Evolutionary conservation across 2,113 vertebrate genomes (phyloP).

Genomic region (Phocoena sinus): DNA sequence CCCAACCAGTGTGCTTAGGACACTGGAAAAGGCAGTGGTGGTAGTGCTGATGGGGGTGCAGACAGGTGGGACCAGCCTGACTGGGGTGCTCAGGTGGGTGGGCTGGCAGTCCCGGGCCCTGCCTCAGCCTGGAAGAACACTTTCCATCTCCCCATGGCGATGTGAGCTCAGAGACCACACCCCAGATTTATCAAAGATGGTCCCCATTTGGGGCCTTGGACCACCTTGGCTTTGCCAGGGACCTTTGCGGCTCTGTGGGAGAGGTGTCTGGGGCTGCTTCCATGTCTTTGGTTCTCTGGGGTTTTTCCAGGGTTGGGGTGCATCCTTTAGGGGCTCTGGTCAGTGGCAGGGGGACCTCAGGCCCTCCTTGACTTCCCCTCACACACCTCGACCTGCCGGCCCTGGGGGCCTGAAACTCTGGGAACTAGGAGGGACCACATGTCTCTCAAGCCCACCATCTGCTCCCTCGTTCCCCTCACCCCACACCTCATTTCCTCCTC

Average conservation of each 20-base stretch:
- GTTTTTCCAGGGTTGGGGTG: background rate
- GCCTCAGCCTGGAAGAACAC: background rate
- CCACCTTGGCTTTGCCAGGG: background rate
- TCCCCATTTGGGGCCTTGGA: background rate
- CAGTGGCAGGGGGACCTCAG: background rate
- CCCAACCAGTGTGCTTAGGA: background rate
- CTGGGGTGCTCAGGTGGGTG: background rate
- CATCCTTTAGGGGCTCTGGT: background rate
- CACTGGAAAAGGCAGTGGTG: background rate
- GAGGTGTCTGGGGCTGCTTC: background rate
- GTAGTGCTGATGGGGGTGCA: background rate
- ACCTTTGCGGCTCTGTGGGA: background rate
- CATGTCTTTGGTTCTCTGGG: background rate
- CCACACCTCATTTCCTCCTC: background rate
- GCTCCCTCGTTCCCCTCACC: background rate
- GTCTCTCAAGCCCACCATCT: background rate
- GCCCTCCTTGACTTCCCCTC: background rate
- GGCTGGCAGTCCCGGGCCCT: background rate
- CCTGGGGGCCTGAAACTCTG: background rate
- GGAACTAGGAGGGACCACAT: background rate
- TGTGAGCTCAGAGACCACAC: background rate
- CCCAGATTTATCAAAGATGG: background rate
- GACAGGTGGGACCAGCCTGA: background rate
- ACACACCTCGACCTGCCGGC: accelerated
- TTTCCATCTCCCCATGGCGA: no score